Evolutionary conservation across 2,888 invertebrate genomes (phyloP), one percentile per base, ranked within the genome.

Genomic region (Latrodectus hesperus): DNA sequence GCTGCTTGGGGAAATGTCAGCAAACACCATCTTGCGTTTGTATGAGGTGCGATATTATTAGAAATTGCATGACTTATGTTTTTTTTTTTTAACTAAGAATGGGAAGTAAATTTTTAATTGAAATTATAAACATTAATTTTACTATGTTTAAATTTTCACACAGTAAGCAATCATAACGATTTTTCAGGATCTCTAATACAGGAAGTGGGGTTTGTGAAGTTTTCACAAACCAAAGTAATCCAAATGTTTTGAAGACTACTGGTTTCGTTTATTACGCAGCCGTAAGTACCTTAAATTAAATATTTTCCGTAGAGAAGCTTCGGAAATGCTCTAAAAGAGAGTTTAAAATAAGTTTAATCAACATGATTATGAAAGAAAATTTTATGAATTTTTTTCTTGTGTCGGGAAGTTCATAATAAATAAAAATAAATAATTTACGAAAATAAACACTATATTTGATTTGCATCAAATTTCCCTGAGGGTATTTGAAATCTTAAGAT

Each of bases 261-360:
- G 89, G 89, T 52, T 90, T 78, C 68, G 89, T 89, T 14, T 90
- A 90, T 64, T 90, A 88, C 67, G 89, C 90, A 9, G 87, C 80
- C 52, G 90, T 90, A 77, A 88, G 85, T 80, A 4, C 1, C 49
- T 16, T 73, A 14, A 22, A n/a, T 53, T 38, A 38, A 38, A 6
- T 6, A 38, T 6, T 38, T 3, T 38, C 38, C 2, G 6, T 4
- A 38, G 6, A 38, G 38, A 4, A 6, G 38, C 38, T 38, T 38
- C 38, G 38, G 6, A 38, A 38, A 38, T 38, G 38, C 38, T 38
- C 6, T 38, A 38, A 3, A 38, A 38, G 38, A 38, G 38, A 22
- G 22, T 38, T 38, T 38, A 38, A 6, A 38, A 38, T 38, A 38
- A 38, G 38, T 38, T 38, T 38, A 38, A 38, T 38, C 38, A 38